phyloP scores from a whole-genome alignment of 2,113 vertebrate species.

The Paratilapia polleni region DNA sequence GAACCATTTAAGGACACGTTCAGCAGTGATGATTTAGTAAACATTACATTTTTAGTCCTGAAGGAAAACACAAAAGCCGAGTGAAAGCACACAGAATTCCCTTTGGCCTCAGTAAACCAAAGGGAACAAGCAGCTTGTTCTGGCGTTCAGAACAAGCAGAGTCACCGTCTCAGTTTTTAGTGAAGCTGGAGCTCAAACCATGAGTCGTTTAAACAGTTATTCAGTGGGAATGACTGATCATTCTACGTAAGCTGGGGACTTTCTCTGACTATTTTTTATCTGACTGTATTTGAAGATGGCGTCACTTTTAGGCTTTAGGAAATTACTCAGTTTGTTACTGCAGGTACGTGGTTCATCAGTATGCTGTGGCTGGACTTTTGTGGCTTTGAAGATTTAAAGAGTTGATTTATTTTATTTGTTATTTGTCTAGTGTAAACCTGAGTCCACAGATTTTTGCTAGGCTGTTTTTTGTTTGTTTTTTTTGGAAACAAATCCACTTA shows the following conservation, averaged over 20 bases:
- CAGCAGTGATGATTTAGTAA: not conserved
- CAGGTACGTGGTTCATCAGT: not conserved
- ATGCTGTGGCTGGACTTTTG: not conserved
- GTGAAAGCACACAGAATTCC: not conserved
- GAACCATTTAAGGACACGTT: no score
- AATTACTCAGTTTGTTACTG: fast-evolving
- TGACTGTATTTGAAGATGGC: not conserved
- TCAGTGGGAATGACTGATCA: not conserved
- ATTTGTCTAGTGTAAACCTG: not conserved
- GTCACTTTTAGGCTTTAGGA: not conserved
- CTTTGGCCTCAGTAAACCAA: not conserved
- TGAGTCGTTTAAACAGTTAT: not conserved
- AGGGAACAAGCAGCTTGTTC: no score
- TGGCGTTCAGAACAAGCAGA: not conserved
- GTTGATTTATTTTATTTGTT: no score
- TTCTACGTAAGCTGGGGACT: not conserved
- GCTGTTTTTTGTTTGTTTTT: no score
- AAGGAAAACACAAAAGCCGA: no score
- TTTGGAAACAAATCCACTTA: no score
- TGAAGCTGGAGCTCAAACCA: not conserved
- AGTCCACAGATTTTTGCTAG: no score
- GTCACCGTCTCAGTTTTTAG: fast-evolving
- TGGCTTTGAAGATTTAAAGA: no score
- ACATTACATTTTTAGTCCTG: no score
- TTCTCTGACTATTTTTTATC: not conserved